Conservation (phyloP, 2,888 invertebrate genomes). For the Rhodophaea formosa region DNA sequence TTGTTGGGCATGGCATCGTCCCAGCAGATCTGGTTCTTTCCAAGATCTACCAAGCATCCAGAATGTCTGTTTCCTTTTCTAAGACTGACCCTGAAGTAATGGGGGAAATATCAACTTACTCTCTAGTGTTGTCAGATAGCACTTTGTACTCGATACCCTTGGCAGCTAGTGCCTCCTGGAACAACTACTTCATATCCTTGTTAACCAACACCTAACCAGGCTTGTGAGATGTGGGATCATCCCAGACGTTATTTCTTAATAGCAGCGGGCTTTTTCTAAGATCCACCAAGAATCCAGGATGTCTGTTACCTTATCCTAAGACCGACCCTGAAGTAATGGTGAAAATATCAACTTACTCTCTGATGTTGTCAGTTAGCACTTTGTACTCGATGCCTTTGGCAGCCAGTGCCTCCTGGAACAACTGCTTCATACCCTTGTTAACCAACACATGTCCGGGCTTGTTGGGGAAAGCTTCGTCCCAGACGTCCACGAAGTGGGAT, state of each 20-base stretch:
- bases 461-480: conserved; percentile 45
- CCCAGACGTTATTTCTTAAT: too few species aligned
- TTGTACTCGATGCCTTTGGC: conserved; percentile 39
- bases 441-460: conserved; percentile 48
- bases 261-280: too few species aligned
- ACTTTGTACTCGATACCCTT: conserved; percentile 41
- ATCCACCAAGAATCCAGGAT: too few species aligned
- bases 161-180: conserved; percentile 38
- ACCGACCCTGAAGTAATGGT: too few species aligned
- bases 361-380: conserved; percentile 48
- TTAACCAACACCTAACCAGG: conserved; percentile 50
- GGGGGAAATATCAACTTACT: conserved; percentile 41
- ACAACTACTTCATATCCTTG: conserved; percentile 33
- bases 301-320: too few species aligned
- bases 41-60: too few species aligned
- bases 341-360: conserved; percentile 45
- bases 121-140: conserved; percentile 49
- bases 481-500: conserved; percentile 42
- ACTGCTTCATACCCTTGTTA: conserved; percentile 34
- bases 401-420: conserved; percentile 40
- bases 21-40: too few species aligned
- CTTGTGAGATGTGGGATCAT: conserved; percentile 37
- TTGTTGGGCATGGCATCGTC: conserved; percentile 38
- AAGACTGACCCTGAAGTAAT: too few species aligned
- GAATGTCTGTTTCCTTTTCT: too few species aligned